Evolutionary conservation across 2,797 vertebrate genomes (phyloP), one percentile per base, ranked within the genome.

Genomic region (Enteromius fasciolatus): DNA sequence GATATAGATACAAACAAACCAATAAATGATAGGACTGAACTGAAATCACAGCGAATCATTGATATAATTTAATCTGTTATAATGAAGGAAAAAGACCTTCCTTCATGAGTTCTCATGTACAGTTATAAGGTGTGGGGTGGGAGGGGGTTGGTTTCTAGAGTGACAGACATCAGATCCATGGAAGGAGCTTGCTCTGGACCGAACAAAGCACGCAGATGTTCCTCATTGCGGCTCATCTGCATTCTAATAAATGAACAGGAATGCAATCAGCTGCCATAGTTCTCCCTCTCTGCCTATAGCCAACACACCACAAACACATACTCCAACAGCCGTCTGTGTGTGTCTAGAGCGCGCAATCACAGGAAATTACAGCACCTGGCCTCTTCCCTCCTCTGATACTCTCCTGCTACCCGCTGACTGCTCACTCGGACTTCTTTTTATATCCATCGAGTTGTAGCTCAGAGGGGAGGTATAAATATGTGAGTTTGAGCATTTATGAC

Each of bases 171-270:
- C 64, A 67, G 75, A 83, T 44, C 6, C 4, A 18, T 25, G 15
- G 23, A 50, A 63, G 63, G 20, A 78, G 36, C 25, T 6, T 9
- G 52, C 52, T 41, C 15, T 3, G 70, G 88, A 41, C 50, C 50
- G 76, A 89, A 91, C 90, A 91, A 92, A 90, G 89, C 86, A 70
- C 86, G 87, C 93, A 94, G 94, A 95, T 95, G 94, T 92, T 94
- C 89, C 89, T 93, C 89, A 91, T 90, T 93, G 89, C 84, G 87
- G 91, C 90, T 93, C 92, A 94, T 94, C 92, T 94, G 90, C 92
- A 93, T 94, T 90, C 90, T 92, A 94, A 93, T 93, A 93, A 92
- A 87, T 90, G 89, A 93, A 88, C 89, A 92, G 90, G 90, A 93
- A 93, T 89, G 90, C 92, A 94, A 94, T 94, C 93, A 93, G 90